A percentile compares a stretch with the other conserved stretches of the same genome.
These are phyloP conservation scores for Phylloscopus collybita DNA, from an alignment of 2,797 vertebrate genomes.

Conservation along the genomic window DNA sequence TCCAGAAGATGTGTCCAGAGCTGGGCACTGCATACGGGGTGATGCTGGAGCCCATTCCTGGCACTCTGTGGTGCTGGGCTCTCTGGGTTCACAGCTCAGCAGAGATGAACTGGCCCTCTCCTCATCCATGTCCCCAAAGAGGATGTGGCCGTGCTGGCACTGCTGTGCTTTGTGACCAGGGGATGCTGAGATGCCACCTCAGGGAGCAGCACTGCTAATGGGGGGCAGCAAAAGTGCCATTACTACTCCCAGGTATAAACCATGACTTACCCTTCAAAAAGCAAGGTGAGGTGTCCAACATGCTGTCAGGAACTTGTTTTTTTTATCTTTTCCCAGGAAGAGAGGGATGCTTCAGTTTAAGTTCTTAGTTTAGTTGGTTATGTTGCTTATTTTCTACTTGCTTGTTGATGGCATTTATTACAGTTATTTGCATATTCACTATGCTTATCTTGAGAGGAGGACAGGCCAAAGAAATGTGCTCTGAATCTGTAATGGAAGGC, in stretches of 20 bases:
- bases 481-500: not conserved
- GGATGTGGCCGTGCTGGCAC: not conserved
- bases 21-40: accelerated
- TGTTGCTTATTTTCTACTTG: not conserved
- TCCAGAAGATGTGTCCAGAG: not conserved
- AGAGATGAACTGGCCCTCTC: not conserved
- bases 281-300: not conserved
- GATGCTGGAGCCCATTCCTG: not conserved
- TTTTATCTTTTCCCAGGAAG: not conserved
- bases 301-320: not conserved
- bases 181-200: not conserved
- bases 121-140: not conserved
- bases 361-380: not conserved
- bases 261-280: not conserved
- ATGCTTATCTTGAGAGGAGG: not conserved
- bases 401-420: not conserved
- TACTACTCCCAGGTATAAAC: not conserved
- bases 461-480: not conserved
- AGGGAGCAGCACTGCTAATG: not conserved
- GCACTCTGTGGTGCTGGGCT: not conserved
- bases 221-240: not conserved
- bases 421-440: not conserved
- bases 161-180: not conserved
- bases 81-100: not conserved
- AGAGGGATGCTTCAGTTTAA: not conserved